phyloP scores from a whole-genome alignment of 2,113 vertebrate genomes.

The Perognathus longimembris region DNA sequence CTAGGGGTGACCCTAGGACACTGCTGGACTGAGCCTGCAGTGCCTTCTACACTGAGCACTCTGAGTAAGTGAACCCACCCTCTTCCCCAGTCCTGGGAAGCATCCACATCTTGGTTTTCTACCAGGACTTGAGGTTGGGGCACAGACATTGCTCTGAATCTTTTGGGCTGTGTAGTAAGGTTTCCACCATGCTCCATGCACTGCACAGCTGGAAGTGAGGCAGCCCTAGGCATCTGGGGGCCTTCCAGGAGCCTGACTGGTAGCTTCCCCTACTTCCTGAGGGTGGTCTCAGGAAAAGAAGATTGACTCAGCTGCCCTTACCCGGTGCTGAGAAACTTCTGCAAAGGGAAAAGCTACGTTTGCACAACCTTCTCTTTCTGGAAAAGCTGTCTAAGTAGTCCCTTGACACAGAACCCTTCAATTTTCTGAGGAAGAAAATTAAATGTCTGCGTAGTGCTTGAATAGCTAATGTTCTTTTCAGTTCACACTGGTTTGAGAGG shows the following conservation, averaged over 20 bases:
- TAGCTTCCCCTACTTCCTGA: background rate
- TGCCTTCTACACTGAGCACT: background rate
- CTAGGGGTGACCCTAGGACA: background rate
- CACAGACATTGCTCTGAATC: accelerated
- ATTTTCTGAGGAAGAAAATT: slow-evolving; percentile 52
- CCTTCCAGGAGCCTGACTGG: background rate
- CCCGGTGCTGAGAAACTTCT: background rate
- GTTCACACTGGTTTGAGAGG: slow-evolving; percentile 9
- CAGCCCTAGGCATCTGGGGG: background rate
- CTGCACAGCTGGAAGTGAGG: background rate
- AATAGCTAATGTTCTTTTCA: background rate
- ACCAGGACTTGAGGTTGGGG: background rate
- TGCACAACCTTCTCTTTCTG: slow-evolving; percentile 27
- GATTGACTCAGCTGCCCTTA: background rate
- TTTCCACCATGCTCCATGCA: background rate
- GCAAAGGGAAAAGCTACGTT: background rate
- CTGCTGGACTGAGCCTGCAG: background rate
- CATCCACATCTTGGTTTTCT: background rate
- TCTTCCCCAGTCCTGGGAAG: background rate
- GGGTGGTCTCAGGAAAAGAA: background rate
- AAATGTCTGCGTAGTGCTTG: slow-evolving; percentile 23
- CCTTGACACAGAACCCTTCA: slow-evolving; percentile 27
- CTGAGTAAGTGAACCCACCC: background rate
- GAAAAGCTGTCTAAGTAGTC: slow-evolving; percentile 35
- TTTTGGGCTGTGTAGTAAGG: background rate